Evolutionary conservation across 2,797 vertebrate genomes (phyloP).

Genomic region (Acridotheres tristis): DNA sequence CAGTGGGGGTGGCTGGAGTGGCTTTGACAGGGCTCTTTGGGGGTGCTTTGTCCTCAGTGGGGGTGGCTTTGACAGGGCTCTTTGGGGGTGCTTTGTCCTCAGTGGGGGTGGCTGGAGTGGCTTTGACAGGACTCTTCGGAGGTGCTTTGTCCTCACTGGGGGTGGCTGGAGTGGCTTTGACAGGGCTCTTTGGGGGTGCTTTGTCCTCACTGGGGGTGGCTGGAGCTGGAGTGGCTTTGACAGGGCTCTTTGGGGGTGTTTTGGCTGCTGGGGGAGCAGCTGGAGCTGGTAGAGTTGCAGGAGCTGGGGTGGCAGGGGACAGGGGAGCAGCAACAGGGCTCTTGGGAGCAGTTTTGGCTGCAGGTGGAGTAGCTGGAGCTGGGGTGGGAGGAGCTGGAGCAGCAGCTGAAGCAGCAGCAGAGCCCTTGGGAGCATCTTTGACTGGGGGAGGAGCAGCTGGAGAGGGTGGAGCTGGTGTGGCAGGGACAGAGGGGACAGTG

Average conservation of each 20-base stretch:
- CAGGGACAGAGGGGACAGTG: background rate
- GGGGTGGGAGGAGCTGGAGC: background rate
- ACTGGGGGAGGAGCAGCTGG: background rate
- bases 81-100: no score
- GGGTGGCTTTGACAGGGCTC: no score
- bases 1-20: background rate
- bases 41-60: no score
- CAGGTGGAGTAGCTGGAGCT: background rate
- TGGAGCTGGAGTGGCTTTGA: rapidly evolving
- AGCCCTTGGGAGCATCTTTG: background rate
- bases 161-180: background rate
- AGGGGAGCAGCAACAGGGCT: background rate
- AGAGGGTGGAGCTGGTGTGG: background rate
- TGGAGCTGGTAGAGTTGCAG: background rate
- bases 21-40: no score
- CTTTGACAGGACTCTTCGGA: background rate
- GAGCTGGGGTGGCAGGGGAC: background rate
- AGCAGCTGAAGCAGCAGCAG: background rate
- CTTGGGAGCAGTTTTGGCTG: background rate
- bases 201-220: rapidly evolving
- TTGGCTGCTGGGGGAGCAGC: background rate
- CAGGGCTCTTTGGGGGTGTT: background rate
- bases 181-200: background rate
- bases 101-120: no score
- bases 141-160: background rate